Evolutionary conservation across 2,888 invertebrate species (phyloP).

Genomic region (Ferdinandea cuprea): DNA sequence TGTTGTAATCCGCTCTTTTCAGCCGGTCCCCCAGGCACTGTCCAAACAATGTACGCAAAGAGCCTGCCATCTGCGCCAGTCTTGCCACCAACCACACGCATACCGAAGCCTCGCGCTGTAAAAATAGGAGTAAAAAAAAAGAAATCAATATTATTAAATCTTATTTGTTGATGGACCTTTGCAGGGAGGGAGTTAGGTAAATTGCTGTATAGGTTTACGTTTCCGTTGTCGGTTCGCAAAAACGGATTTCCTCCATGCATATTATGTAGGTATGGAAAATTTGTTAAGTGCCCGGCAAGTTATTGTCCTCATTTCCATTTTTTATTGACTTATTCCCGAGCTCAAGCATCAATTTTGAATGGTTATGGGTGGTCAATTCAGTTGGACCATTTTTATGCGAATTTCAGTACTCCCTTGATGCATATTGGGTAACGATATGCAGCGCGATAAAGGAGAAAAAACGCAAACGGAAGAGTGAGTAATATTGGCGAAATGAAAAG

Average conservation of each 20-base stretch:
- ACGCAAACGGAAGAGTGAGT: slow-evolving; percentile 26
- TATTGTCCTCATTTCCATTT: slow-evolving; percentile 57
- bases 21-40: slow-evolving; percentile 95
- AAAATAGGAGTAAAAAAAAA: slow-evolving; percentile 31
- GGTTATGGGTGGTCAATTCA: slow-evolving; percentile 25
- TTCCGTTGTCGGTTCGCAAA: slow-evolving; percentile 17
- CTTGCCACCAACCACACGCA: slow-evolving; percentile 97
- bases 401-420: slow-evolving; percentile 29
- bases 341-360: slow-evolving; percentile 50
- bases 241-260: slow-evolving; percentile 25
- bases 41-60: slow-evolving; percentile 96
- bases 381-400: slow-evolving; percentile 46
- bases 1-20: slow-evolving; percentile 94
- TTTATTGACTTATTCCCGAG: slow-evolving; percentile 58
- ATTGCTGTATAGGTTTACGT: slow-evolving; percentile 39
- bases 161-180: slow-evolving; percentile 54
- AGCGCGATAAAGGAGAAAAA: neutral
- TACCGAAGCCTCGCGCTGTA: slow-evolving; percentile 94
- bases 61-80: slow-evolving; percentile 92
- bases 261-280: slow-evolving; percentile 1
- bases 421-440: slow-evolving; percentile 16
- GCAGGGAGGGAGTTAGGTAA: slow-evolving; percentile 55
- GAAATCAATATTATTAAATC: slow-evolving; percentile 60
- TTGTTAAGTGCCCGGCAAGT: slow-evolving; percentile 60
- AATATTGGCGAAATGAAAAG: slow-evolving; percentile 40